Evolutionary conservation across 2,888 invertebrate genomes (phyloP).

Genomic region (Agrypnus murinus): DNA sequence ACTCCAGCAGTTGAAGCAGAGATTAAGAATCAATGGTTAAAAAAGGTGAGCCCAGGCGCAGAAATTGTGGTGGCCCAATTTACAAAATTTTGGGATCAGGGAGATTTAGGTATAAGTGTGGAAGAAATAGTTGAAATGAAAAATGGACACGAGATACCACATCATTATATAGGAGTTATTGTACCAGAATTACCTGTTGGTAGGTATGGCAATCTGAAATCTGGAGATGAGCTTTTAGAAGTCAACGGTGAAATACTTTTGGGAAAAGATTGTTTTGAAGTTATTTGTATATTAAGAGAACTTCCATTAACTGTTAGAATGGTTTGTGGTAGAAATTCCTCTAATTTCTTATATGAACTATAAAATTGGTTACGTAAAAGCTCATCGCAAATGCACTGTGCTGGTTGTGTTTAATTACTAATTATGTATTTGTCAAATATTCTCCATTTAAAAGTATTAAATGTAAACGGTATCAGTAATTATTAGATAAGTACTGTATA

Average conservation of each 20-base stretch:
- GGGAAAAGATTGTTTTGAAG: constrained; percentile 95
- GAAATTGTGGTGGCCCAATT: constrained; percentile 88
- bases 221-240: constrained; percentile 96
- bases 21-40: constrained; percentile 87
- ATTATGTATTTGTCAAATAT: too few relatives aligned
- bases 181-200: constrained; percentile 99
- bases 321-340: constrained; percentile 84
- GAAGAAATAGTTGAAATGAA: constrained; percentile 97
- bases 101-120: constrained; percentile 96
- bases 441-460: too few relatives aligned
- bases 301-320: constrained; percentile 92
- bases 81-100: constrained; percentile 90
- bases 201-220: constrained; percentile 88
- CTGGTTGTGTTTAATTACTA: too few relatives aligned
- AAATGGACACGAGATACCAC: constrained; percentile 94
- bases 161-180: constrained; percentile 98
- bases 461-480: too few relatives aligned
- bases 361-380: too few relatives aligned
- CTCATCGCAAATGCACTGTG: too few relatives aligned
- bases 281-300: constrained; percentile 94
- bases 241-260: constrained; percentile 92
- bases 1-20: constrained; percentile 85
- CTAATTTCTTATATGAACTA: too few relatives aligned
- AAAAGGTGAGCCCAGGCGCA: constrained; percentile 85
- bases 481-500: too few relatives aligned